These are phyloP conservation scores for Nautilus pompilius DNA, from an alignment of 1,140 invertebrate genomes.

Conservation along the genomic window DNA sequence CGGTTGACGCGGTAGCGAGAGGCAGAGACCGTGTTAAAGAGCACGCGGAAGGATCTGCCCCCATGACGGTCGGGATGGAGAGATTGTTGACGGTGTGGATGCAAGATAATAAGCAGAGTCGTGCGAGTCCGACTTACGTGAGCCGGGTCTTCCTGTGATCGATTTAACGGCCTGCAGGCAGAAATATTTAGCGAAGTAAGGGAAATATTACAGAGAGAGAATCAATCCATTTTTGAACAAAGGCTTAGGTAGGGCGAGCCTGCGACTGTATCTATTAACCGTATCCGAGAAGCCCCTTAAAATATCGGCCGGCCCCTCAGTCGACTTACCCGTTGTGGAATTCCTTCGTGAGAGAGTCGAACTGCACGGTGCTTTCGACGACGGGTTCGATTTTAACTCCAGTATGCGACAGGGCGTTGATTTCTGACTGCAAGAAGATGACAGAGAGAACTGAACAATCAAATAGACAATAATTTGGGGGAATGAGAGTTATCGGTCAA, in stretches of 20 bases:
- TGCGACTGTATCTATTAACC: not conserved
- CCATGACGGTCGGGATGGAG: too few relatives aligned
- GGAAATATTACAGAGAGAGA: not conserved
- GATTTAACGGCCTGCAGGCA: not conserved
- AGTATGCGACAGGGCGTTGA: slow-evolving; percentile 6
- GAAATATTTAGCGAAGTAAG: not conserved
- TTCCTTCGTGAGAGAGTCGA: slow-evolving; percentile 7
- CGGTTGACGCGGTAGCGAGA: too few relatives aligned
- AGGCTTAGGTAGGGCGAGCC: not conserved
- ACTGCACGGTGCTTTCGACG: slow-evolving; percentile 7
- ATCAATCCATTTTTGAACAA: not conserved
- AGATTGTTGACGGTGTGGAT: too few relatives aligned
- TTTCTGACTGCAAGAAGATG: slow-evolving; percentile 7
- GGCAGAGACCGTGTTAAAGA: too few relatives aligned
- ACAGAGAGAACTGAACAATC: not conserved
- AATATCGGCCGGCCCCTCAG: too few relatives aligned
- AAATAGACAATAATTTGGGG: not conserved
- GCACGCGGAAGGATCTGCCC: too few relatives aligned
- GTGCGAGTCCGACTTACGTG: too few relatives aligned
- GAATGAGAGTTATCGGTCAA: too few relatives aligned
- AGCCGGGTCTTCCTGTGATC: too few relatives aligned
- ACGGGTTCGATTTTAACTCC: slow-evolving; percentile 18
- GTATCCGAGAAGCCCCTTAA: not conserved
- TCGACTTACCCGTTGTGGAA: slow-evolving; percentile 16
- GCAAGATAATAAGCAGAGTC: too few relatives aligned